Conservation (phyloP, 2,888 invertebrate species). For the Leptogaster cylindrica region DNA sequence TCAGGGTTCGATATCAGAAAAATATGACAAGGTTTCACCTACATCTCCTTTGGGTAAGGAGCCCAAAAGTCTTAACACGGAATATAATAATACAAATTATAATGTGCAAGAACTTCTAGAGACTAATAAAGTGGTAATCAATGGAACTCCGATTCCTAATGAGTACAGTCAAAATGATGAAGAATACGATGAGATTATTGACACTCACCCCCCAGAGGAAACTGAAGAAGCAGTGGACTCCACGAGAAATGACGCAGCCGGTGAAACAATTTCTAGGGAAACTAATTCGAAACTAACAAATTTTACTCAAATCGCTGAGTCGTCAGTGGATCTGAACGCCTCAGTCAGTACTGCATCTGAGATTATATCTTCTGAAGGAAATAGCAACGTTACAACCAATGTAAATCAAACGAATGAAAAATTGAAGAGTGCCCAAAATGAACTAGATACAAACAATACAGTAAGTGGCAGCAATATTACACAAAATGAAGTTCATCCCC, state of each 20-base stretch:
- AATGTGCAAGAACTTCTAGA: conserved; percentile 43
- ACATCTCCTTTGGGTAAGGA: neutral
- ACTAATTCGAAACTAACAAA: too few species aligned
- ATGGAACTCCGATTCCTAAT: conserved; percentile 49
- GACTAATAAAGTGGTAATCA: conserved; percentile 52
- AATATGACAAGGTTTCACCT: neutral
- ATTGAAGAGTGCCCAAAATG: neutral
- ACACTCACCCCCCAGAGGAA: neutral
- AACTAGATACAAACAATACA: too few species aligned
- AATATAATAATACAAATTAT: neutral
- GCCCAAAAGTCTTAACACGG: neutral
- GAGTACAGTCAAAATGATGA: conserved; percentile 48
- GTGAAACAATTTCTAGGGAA: too few species aligned
- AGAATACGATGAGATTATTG: neutral
- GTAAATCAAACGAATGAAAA: neutral
- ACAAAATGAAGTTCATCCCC: neutral
- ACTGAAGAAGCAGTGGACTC: neutral
- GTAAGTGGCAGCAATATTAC: neutral
- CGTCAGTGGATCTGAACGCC: too few species aligned
- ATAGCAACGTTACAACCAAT: neutral
- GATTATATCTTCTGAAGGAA: too few species aligned
- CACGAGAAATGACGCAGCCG: too few species aligned
- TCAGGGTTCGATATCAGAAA: neutral
- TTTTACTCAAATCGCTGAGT: too few species aligned
- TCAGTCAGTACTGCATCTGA: too few species aligned